Evolutionary conservation across 1,140 invertebrate species (phyloP), one percentile per base, ranked within the genome.

Genomic region (Notospermus geniculatus): DNA sequence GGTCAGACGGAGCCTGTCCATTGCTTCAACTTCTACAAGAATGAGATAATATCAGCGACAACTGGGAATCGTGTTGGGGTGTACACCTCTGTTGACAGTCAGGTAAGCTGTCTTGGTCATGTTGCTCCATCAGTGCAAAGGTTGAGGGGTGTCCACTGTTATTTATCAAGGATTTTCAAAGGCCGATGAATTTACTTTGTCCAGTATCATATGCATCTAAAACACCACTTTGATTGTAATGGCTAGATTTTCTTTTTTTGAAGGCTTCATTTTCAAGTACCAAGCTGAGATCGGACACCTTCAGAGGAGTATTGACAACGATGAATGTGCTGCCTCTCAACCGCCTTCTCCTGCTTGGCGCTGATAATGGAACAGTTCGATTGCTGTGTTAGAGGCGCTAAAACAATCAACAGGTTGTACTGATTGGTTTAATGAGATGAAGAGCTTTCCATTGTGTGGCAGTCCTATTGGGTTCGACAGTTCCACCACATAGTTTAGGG

Each of bases 1-100:
- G 92, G 91, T 30, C 88, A 89, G 4, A 89, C 90, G 7, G 93
- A 96, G 76, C 93, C 93, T 0, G 91, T 93, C 1, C 92, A 95
- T 77, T 95, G 92, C 66, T 85, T 95, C 62, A 93, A 57, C 86
- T 93, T 74, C 88, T 92, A 50, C 89, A 89, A 62, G 90, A 91
- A 52, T 91, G 91, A 45, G 65, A 70, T 84, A 15, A 73, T 84
- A 29, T 77, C 75, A 27, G n/a, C 32, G 2, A 83, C 81, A 11
- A 79, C 80, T 11, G 92, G 91, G 23, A 96, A 96, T 77, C 86
- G 91, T 32, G 91, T 96, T 59, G 93, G 92, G 17, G 90, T 95
- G 23, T 91, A 95, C 79, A 88, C 89, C 0, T 85, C 88, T 2
- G 81, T 93, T 17, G 87, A 88, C 72, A 69, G 68, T 28, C 66